These are phyloP conservation scores for Oceanodroma leucorhoa DNA, from an alignment of 2,797 vertebrate genomes.

Conservation along the genomic window DNA sequence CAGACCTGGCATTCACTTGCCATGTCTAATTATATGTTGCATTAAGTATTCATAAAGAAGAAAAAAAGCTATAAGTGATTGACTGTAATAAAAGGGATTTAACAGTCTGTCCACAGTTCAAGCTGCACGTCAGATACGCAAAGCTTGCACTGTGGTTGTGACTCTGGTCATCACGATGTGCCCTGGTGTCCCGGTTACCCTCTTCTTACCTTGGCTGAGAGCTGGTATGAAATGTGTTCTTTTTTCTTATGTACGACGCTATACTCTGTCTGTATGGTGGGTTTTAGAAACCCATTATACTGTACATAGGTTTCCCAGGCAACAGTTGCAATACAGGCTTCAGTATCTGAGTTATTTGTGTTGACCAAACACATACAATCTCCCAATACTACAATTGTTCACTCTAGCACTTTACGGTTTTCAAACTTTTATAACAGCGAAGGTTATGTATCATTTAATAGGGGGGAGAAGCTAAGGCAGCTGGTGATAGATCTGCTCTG, in stretches of 20 bases:
- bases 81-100: neutral
- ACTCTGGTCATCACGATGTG: neutral
- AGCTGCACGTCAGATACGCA: neutral
- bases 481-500: neutral
- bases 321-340: constrained; percentile 22
- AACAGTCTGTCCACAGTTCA: neutral
- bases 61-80: neutral
- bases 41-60: neutral
- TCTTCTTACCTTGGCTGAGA: neutral
- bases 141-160: neutral
- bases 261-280: neutral
- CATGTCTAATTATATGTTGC: neutral
- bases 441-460: neutral
- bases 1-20: neutral
- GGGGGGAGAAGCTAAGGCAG: neutral
- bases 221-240: neutral
- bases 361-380: constrained; percentile 15
- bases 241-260: neutral
- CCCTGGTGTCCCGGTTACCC: neutral
- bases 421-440: neutral
- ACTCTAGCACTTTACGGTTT: neutral
- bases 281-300: neutral
- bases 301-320: constrained; percentile 34
- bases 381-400: constrained; percentile 5
- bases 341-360: constrained; percentile 12